These are phyloP conservation scores for Acanthis flammea DNA, from an alignment of 2,797 vertebrate species.

Conservation along the genomic window DNA sequence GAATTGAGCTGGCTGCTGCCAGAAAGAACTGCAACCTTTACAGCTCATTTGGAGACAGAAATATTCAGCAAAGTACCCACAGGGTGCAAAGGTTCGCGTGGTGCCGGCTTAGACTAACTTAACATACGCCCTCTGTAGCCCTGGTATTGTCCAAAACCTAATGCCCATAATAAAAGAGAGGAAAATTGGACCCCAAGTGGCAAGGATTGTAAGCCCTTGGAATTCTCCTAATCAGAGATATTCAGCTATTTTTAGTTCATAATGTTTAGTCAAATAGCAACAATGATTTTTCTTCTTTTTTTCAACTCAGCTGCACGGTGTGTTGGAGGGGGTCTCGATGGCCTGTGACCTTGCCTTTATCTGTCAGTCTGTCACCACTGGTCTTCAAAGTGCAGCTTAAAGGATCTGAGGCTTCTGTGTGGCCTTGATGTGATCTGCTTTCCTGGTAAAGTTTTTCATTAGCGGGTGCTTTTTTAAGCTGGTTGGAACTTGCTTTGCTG, in stretches of 20 bases:
- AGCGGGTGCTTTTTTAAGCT: constrained; percentile 48
- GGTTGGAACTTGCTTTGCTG: constrained; percentile 15
- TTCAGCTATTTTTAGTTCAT: constrained; percentile 77
- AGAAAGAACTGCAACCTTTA: constrained; percentile 22
- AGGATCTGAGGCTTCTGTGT: constrained; percentile 66
- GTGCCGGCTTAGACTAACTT: constrained; percentile 60
- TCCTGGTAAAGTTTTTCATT: constrained; percentile 56
- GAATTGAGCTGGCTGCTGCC: constrained; percentile 16
- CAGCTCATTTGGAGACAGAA: constrained; percentile 49
- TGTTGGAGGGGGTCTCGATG: constrained; percentile 67
- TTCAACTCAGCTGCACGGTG: constrained; percentile 55
- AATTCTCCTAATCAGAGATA: constrained; percentile 81
- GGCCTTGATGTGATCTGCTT: constrained; percentile 58
- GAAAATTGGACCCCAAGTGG: constrained; percentile 66
- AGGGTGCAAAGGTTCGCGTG: constrained; percentile 41
- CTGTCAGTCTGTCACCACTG: constrained; percentile 36
- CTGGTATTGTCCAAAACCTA: constrained; percentile 62
- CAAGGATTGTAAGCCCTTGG: constrained; percentile 63
- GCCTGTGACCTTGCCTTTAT: constrained; percentile 82
- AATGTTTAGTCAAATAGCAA: constrained; percentile 85
- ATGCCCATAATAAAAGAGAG: constrained; percentile 60
- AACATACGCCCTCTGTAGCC: constrained; percentile 64
- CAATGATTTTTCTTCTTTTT: constrained; percentile 76
- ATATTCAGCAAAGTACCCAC: not conserved
- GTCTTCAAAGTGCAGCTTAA: constrained; percentile 71